These are phyloP conservation scores for Limnephilus marmoratus DNA, from an alignment of 2,888 invertebrate species.

Conservation along the genomic window DNA sequence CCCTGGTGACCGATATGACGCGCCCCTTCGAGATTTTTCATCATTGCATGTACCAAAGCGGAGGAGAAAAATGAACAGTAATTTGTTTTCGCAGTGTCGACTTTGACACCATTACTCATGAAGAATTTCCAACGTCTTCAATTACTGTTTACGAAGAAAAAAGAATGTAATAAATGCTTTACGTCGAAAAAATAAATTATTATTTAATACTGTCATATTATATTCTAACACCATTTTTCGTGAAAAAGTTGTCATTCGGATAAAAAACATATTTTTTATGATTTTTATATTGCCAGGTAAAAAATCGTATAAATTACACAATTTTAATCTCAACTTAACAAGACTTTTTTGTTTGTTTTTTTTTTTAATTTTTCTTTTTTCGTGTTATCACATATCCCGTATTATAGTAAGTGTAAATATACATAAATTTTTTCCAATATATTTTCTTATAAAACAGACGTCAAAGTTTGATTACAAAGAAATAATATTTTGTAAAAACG, in stretches of 20 bases:
- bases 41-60: conserved; percentile 17
- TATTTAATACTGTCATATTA: background rate
- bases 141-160: conserved; percentile 3
- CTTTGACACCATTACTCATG: conserved; percentile 47
- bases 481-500: too few species aligned
- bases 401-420: background rate
- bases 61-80: conserved; percentile 55
- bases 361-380: background rate
- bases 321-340: background rate
- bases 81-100: conserved; percentile 56
- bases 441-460: background rate
- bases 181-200: background rate
- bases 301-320: background rate
- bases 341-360: background rate
- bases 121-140: conserved; percentile 31
- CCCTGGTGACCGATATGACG: background rate
- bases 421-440: background rate
- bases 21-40: background rate
- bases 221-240: background rate
- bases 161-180: background rate
- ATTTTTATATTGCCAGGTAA: background rate
- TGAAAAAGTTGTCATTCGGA: background rate
- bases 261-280: background rate
- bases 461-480: background rate
- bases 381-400: background rate